Percentiles rank a stretch among this genome's conserved stretches.
These are phyloP conservation scores for Galago senegalensis DNA, from an alignment of 2,797 vertebrate genomes.

Conservation along the genomic window DNA sequence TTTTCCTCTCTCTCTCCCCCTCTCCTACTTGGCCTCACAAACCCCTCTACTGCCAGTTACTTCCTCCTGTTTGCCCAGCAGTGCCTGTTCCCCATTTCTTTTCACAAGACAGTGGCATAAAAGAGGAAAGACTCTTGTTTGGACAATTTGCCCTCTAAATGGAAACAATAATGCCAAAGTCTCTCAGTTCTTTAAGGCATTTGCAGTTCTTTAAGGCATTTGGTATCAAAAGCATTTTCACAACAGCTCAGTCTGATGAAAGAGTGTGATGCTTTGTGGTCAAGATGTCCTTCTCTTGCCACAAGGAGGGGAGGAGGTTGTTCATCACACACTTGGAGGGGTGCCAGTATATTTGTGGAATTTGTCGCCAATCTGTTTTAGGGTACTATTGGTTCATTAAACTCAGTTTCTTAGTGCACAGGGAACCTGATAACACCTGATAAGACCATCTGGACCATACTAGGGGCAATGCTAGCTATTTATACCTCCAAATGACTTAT, in stretches of 20 bases:
- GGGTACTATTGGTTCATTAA: constrained; percentile 8
- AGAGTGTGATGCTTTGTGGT: background rate
- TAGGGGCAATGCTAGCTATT: background rate
- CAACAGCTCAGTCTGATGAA: background rate
- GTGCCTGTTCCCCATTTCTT: background rate
- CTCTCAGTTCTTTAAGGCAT: background rate
- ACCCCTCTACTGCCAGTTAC: background rate
- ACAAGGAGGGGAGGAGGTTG: background rate
- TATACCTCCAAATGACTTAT: constrained; percentile 3
- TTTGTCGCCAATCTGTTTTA: constrained; percentile 14
- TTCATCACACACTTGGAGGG: background rate
- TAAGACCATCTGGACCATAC: constrained; percentile 50
- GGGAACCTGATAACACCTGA: background rate
- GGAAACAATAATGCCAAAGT: background rate
- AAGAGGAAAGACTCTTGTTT: background rate
- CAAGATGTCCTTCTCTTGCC: background rate
- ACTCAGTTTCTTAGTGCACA: constrained; percentile 34
- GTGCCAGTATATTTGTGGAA: background rate
- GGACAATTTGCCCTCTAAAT: background rate
- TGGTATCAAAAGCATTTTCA: background rate
- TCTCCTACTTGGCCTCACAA: background rate
- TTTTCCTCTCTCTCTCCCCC: too few relatives aligned
- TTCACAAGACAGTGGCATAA: background rate
- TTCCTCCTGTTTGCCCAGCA: background rate
- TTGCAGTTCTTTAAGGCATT: background rate